phyloP scores from a whole-genome alignment of 2,797 vertebrate genomes.

The Chromobotia macracanthus region DNA sequence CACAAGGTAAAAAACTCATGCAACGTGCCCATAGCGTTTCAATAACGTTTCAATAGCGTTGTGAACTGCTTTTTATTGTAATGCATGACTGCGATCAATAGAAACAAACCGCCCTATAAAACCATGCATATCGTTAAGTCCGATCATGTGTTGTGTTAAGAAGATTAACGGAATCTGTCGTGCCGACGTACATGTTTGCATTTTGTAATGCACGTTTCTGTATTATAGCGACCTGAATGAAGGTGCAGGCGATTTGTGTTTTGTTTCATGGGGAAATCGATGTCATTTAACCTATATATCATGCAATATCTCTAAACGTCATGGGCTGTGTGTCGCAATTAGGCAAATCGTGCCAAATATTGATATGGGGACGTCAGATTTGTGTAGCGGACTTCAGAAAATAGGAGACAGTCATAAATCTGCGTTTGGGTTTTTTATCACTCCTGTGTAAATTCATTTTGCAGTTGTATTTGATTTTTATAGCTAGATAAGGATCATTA shows the following conservation, averaged over 20 bases:
- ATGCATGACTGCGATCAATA: background rate
- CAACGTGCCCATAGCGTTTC: background rate
- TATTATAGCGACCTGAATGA: background rate
- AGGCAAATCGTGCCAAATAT: background rate
- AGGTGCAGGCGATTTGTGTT: background rate
- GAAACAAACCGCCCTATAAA: background rate
- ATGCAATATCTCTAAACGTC: background rate
- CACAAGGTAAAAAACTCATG: constrained; percentile 57
- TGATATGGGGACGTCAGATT: background rate
- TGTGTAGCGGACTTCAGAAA: background rate
- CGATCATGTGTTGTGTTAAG: background rate
- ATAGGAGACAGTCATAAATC: background rate
- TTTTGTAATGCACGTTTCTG: background rate
- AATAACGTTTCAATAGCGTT: background rate
- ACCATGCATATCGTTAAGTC: background rate
- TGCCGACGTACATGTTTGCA: background rate
- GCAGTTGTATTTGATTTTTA: background rate
- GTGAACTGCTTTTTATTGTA: background rate
- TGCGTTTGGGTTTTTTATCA: background rate
- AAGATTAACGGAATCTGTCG: constrained; percentile 15
- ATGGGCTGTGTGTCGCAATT: background rate
- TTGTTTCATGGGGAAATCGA: background rate
- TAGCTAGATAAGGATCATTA: background rate
- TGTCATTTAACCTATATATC: constrained; percentile 11
- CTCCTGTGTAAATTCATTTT: background rate